Evolutionary conservation across 2,797 vertebrate species (phyloP).

Genomic region (Lates japonicus): DNA sequence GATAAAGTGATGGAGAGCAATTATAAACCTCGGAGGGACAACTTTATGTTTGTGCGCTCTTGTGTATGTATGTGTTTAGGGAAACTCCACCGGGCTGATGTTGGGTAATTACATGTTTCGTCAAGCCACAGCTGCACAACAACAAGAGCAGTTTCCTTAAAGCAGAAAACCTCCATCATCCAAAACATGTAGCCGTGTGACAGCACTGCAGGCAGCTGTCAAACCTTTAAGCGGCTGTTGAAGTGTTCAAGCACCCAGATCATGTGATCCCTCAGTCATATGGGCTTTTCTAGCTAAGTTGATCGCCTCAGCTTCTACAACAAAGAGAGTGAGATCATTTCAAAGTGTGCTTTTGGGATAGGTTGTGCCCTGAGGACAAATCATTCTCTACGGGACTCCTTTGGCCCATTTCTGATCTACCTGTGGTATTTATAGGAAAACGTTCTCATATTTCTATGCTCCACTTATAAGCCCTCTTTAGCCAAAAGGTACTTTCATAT

Average conservation of each 20-base stretch:
- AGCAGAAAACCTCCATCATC: slow-evolving; percentile 34
- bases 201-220: slow-evolving; percentile 30
- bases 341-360: slow-evolving; percentile 58
- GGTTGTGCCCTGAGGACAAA: slow-evolving; percentile 61
- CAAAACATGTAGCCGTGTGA: slow-evolving; percentile 9
- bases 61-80: slow-evolving; percentile 34
- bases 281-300: background rate
- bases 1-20: slow-evolving; percentile 43
- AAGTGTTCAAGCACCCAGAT: slow-evolving; percentile 28
- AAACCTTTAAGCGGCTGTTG: slow-evolving; percentile 10
- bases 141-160: slow-evolving; percentile 21
- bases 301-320: slow-evolving; percentile 4
- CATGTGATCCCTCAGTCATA: slow-evolving; percentile 11
- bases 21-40: slow-evolving; percentile 47
- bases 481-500: slow-evolving; percentile 47
- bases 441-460: slow-evolving; percentile 61
- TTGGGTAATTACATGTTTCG: slow-evolving; percentile 34
- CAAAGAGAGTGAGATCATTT: slow-evolving; percentile 38
- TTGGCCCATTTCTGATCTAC: slow-evolving; percentile 72
- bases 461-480: slow-evolving; percentile 63
- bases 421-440: slow-evolving; percentile 74
- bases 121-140: slow-evolving; percentile 23
- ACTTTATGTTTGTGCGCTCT: slow-evolving; percentile 30
- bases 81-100: slow-evolving; percentile 27
- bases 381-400: slow-evolving; percentile 49